Evolutionary conservation across 2,888 invertebrate species (phyloP).

Genomic region (Pseudococcus viburni): DNA sequence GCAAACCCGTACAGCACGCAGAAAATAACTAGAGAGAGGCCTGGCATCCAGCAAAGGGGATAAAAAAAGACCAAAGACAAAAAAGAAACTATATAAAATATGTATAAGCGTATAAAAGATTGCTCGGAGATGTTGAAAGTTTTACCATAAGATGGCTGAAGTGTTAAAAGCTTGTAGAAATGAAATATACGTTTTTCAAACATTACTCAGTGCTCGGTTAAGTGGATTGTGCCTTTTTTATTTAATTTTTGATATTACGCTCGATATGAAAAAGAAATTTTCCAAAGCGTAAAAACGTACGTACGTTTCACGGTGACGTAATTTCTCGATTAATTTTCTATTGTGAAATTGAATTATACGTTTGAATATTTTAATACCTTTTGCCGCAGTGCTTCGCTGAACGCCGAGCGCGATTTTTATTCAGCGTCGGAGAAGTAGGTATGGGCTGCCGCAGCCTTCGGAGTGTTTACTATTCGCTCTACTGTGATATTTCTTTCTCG

Average conservation of each 20-base stretch:
- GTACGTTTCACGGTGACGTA: conserved; percentile 28
- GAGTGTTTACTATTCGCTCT: no score
- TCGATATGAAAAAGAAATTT: conserved; percentile 41
- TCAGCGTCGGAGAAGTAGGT: background rate
- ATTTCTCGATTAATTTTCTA: conserved; percentile 42
- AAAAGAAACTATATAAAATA: conserved; percentile 52
- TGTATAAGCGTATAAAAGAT: conserved; percentile 48
- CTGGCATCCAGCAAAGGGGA: background rate
- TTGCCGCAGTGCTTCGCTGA: background rate
- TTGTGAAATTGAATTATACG: conserved; percentile 42
- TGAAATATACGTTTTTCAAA: conserved; percentile 57
- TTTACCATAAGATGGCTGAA: conserved; percentile 54
- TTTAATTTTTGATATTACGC: conserved; percentile 52
- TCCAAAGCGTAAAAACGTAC: conserved; percentile 33
- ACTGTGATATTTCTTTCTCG: no score
- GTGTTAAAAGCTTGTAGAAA: conserved; percentile 57
- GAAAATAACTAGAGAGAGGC: background rate
- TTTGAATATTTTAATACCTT: conserved; percentile 46
- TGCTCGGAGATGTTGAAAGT: conserved; percentile 51
- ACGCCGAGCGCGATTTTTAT: background rate
- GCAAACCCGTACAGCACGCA: background rate
- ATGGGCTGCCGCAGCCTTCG: no score
- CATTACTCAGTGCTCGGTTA: conserved; percentile 51
- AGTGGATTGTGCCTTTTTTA: conserved; percentile 53
- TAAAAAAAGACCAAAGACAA: conserved; percentile 37